Evolutionary conservation across 2,888 invertebrate species (phyloP), one percentile per base, ranked within the genome.

Genomic region (Trachelus tabidus): DNA sequence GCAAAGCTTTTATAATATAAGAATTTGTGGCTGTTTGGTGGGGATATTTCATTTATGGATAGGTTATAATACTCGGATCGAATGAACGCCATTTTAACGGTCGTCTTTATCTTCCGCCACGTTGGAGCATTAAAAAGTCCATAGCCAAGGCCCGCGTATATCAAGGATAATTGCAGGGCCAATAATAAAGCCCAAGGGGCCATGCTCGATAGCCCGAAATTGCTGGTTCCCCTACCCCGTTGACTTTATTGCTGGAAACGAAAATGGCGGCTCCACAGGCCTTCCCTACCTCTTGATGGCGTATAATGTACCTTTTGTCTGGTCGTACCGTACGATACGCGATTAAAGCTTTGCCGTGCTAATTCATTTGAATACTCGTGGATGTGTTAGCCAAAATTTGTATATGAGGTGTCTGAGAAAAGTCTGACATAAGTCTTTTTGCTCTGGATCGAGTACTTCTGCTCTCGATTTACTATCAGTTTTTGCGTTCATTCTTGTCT

Each of bases 171-270:
- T 91, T 90, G 90, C 89, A 89, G 90, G 89, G 88, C 91, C 91
- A 91, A 91, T 91, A 91, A 91, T 91, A 91, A 90, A 91, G 88
- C 89, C 89, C 85, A 87, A 90, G 90, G 90, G 90, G 88, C 89
- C 87, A 87, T 84, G 85, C 90, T 91, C 91, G 91, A 91, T 91
- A 91, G 91, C 90, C 91, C 91, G 88, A 91, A 91, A 91, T 91
- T 91, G 90, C 89, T 77, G 91, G 91, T 91, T 91, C 91, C 89
- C 91, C 91, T 89, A 89, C 91, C 82, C 79, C 78, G 30, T 35
- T 69, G 77, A 81, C 82, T 79, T 82, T 81, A 82, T 81, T 83
- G 82, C 83, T 79, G 76, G 76, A 78, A 80, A 79, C 81, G 83
- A 80, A 84, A 87, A 87, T 89, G 88, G 87, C 86, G 86, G 85